These are phyloP conservation scores for Conus betulinus DNA, from an alignment of 1,140 invertebrate species.

Conservation along the genomic window DNA sequence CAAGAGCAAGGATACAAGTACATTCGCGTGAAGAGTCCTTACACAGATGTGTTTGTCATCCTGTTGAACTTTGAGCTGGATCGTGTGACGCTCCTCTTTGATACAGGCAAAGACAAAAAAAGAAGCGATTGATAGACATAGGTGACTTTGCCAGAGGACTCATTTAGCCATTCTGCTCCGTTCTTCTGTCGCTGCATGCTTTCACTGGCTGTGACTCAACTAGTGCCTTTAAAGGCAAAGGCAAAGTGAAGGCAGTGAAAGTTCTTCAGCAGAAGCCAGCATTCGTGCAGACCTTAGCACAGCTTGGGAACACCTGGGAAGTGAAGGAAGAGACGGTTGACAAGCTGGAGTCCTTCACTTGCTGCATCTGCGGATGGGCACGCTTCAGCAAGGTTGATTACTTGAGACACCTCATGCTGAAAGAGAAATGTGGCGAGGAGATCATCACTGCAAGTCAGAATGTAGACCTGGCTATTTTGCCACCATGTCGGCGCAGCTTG, in stretches of 20 bases:
- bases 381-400: no score
- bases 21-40: neutral
- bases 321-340: no score
- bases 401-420: constrained; percentile 21
- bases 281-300: no score
- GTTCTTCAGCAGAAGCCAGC: no score
- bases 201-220: no score
- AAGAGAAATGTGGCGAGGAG: neutral
- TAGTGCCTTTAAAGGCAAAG: no score
- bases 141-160: neutral
- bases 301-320: neutral
- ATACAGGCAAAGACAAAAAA: neutral
- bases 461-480: neutral
- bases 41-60: constrained; percentile 34
- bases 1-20: neutral
- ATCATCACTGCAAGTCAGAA: neutral
- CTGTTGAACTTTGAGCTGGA: neutral
- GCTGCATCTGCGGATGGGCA: no score
- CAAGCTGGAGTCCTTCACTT: no score
- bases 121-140: neutral
- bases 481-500: neutral
- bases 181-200: no score
- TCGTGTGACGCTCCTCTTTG: no score
- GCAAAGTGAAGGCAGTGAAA: no score
- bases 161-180: no score